Base-by-base conservation (phyloP, 1,140 invertebrate species). In the Eumaeus atala region DNA sequence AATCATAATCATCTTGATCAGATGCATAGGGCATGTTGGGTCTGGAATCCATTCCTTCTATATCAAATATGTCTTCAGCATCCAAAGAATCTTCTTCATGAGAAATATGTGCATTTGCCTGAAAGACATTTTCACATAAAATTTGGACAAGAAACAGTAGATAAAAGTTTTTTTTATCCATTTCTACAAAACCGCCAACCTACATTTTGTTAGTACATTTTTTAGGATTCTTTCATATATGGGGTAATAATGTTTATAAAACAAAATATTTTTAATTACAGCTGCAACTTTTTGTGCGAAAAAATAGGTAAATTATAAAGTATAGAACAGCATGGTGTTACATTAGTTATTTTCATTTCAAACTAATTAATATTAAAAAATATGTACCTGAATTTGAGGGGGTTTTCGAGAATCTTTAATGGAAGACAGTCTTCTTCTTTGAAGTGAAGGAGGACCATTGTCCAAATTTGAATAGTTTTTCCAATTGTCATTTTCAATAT, bases 51-150 rank as follows among this genome's bases (percentile, higher is more conserved):
- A 70, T 84, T 28, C 81, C 87, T 61, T 88, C 87, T 51, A 88
- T 66, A 65, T 87, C 83, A 52, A 88, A 87, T 35, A 88, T 78
- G 60, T 82, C 87, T 63, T 88, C 87, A 0, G 79, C 78, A 56
- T 88, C 84, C 28, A 87, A 71, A 5, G 82, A 87, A 63, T 88
- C 84, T 58, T 87, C 85, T 59, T 87, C 84, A 33, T 74, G 71
- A n/a, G 74, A 71, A 44, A 82, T 61, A 52, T 75, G 72, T 50
- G 65, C 66, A 48, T 48, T 67, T 56, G 69, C 61, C 84, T 88
- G 71, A 48, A 75, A 73, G 21, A 61, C 9, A 28, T 28, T 28
- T 3, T 28, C 2, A 28, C 2, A 6, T 28, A 28, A 28, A 28
- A 6, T 28, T 28, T 3, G 6, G 21, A n/a, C n/a, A n/a, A n/a